Conservation (phyloP, 2,113 vertebrate genomes). For the Myrmophylax atrothorax region DNA sequence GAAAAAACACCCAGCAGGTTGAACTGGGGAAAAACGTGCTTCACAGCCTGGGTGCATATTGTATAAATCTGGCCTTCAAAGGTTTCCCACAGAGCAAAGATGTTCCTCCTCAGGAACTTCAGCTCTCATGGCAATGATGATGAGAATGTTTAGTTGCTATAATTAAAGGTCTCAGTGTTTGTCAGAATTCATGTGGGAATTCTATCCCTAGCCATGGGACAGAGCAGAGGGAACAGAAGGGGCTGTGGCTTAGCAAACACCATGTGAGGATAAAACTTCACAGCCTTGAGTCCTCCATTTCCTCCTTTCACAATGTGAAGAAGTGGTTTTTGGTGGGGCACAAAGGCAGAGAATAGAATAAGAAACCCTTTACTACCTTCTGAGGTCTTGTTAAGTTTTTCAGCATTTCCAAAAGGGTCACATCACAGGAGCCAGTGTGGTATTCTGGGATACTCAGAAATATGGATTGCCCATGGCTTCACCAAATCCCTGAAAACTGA, state of each 20-base stretch:
- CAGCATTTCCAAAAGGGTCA: not conserved
- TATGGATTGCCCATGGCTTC: not conserved
- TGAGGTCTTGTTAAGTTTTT: not conserved
- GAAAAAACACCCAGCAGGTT: fast-evolving
- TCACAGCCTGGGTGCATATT: not conserved
- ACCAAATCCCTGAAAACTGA: not conserved
- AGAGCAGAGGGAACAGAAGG: not conserved
- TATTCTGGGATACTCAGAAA: not conserved
- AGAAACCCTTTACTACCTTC: not conserved
- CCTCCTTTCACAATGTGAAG: not conserved
- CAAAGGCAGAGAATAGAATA: not conserved
- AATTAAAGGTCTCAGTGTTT: not conserved
- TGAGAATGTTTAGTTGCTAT: not conserved
- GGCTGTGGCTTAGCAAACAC: not conserved
- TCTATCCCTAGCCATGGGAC: too few species aligned
- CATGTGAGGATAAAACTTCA: not conserved
- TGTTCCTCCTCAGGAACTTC: not conserved
- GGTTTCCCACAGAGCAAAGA: not conserved
- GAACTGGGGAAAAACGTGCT: not conserved
- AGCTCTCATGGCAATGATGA: not conserved
- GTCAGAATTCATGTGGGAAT: not conserved
- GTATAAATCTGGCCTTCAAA: not conserved
- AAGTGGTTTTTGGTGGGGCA: not conserved
- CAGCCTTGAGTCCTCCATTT: not conserved
- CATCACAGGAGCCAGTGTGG: not conserved